phyloP scores from a whole-genome alignment of 1,140 invertebrate genomes.

The Ostrea denselamellosa region DNA sequence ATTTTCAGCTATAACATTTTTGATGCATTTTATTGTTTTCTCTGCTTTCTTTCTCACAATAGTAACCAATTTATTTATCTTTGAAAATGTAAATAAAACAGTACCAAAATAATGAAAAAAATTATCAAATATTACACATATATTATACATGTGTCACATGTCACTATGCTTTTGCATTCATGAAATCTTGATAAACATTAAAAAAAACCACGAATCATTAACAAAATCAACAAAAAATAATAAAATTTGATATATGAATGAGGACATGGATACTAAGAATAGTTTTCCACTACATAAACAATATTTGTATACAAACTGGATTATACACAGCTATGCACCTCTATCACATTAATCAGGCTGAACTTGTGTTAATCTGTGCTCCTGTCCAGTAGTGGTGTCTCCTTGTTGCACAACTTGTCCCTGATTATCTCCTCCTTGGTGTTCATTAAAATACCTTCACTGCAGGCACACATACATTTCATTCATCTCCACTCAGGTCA shows the following conservation, averaged over 20 bases:
- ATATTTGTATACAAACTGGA: not conserved
- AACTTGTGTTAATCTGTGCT: not conserved
- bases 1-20: too few species aligned
- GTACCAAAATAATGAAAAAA: too few species aligned
- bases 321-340: not conserved
- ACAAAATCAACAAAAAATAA: not conserved
- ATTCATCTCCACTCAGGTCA: not conserved
- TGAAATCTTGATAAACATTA: too few species aligned
- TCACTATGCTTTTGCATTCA: too few species aligned
- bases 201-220: not conserved
- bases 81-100: too few species aligned
- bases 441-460: not conserved
- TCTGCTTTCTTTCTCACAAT: too few species aligned
- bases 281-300: not conserved
- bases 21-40: too few species aligned
- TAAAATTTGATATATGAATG: not conserved
- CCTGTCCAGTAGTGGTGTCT: not conserved
- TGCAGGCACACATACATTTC: constrained; percentile 1
- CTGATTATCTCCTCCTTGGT: not conserved
- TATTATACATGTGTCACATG: too few species aligned
- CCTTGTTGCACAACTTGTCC: not conserved
- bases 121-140: too few species aligned
- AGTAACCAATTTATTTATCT: too few species aligned
- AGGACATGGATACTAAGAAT: not conserved
- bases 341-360: not conserved